Base-by-base conservation (phyloP, 2,113 vertebrate species). In the Rhabdomys dilectus region DNA sequence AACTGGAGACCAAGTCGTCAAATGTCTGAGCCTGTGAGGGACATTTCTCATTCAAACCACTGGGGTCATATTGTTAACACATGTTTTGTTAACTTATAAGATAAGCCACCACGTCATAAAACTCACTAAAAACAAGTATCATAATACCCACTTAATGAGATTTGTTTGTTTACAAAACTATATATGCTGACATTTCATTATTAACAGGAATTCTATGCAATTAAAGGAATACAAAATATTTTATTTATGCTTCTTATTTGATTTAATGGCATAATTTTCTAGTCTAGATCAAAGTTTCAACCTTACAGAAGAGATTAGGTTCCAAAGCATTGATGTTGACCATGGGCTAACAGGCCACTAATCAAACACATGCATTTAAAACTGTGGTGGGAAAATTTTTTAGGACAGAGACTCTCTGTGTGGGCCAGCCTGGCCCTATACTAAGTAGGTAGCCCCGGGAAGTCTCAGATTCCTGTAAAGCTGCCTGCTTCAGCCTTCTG, bases 241-340 rank as follows among this genome's bases (percentile, higher is more conserved):
- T 62, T 62, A 62, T 24, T 62, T 62, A 62, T 48, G 48, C 6
- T 51, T 51, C 51, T 51, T 9, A 62, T 56, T 91, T 82, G 39
- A 13, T 81, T 85, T 82, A 60, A 72, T 81, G 90, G 92, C 5
- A 75, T 62, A 62, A 22, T 9, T 91, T 92, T 91, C n/a, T 70
- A 36, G 60, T 11, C 48, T 7, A 75, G 53, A 77, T 95, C 60
- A 91, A 93, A 96, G 64, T 81, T 80, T 86, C 53, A 86, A 53
- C 21, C 60, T 48, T 62, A 93, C 39, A 9, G 76, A 88, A 91
- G 39, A 89, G 36, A 36, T 78, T 73, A 68, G 26, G 89, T 53
- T 76, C 21, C 39, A 29, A 68, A 85, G 88, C 60, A 90, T 26
- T 39, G 58, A 66, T 76, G 51, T 62, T 82, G 68, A 73, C 62